Conservation (phyloP, 2,113 vertebrate genomes). For the Pelmatolapia mariae region DNA sequence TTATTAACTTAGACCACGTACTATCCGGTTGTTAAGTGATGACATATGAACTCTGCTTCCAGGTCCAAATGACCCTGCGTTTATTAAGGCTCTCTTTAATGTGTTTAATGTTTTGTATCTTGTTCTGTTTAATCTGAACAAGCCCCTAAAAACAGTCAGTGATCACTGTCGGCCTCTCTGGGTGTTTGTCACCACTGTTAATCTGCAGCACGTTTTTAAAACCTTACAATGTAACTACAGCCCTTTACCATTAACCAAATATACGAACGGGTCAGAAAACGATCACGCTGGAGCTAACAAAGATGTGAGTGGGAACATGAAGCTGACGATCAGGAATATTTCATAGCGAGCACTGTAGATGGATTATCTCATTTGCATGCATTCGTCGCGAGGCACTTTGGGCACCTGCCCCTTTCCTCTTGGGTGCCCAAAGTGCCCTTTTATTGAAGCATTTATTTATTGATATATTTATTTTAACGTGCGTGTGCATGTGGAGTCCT, state of each 20-base stretch:
- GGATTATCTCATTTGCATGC: not conserved
- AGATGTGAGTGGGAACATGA: not conserved
- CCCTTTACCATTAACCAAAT: not conserved
- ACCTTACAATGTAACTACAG: not conserved
- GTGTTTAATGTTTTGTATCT: not conserved
- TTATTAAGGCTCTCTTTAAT: not conserved
- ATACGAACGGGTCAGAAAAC: fast-evolving
- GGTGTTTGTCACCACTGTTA: not conserved
- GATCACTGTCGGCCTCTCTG: not conserved
- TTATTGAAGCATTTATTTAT: not conserved
- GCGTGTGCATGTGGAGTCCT: not conserved
- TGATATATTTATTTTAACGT: not conserved
- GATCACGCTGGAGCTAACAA: not conserved
- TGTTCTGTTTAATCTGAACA: not conserved
- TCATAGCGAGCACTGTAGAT: not conserved
- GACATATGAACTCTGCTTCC: not conserved
- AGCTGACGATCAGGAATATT: not conserved
- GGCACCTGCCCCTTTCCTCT: not conserved
- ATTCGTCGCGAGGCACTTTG: not conserved
- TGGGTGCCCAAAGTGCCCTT: not conserved
- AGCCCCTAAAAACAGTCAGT: not conserved
- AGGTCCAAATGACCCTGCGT: fast-evolving
- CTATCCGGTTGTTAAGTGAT: not conserved
- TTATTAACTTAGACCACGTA: not conserved
- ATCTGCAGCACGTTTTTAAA: not conserved